phyloP scores from a whole-genome alignment of 2,888 invertebrate genomes.

The Campoletis raptor region DNA sequence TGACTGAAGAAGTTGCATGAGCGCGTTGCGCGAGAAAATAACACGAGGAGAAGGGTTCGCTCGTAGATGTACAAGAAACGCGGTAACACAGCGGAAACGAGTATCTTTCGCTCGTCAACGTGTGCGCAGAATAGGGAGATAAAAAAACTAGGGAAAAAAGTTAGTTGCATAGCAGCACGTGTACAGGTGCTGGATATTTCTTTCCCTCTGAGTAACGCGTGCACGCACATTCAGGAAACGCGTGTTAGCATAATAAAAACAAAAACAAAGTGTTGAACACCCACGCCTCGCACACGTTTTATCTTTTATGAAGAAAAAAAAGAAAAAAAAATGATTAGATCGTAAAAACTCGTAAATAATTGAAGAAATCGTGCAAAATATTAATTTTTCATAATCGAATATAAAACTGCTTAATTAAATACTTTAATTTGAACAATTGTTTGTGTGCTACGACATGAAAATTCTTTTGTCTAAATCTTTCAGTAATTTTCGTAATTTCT shows the following conservation, averaged over 20 bases:
- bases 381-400: no score
- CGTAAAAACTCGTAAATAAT: conserved; percentile 4
- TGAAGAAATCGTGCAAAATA: no score
- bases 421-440: not conserved
- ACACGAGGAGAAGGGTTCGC: conserved; percentile 23
- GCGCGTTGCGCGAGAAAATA: not conserved
- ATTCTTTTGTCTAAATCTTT: not conserved
- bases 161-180: conserved; percentile 61
- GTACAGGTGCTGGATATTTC: conserved; percentile 44
- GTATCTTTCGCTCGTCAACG: conserved; percentile 46
- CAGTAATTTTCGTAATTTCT: not conserved
- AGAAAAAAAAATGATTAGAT: conserved; percentile 20
- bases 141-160: conserved; percentile 15
- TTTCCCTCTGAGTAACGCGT: conserved; percentile 26
- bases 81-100: conserved; percentile 58
- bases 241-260: conserved; percentile 37
- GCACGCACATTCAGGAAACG: conserved; percentile 34
- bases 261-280: conserved; percentile 44
- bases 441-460: not conserved
- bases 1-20: conserved; percentile 5
- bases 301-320: not conserved
- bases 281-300: conserved; percentile 13
- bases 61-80: not conserved
- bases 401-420: no score
- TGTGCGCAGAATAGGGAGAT: not conserved